Conservation (phyloP, 2,888 invertebrate species). For the Heliconius hortense region DNA sequence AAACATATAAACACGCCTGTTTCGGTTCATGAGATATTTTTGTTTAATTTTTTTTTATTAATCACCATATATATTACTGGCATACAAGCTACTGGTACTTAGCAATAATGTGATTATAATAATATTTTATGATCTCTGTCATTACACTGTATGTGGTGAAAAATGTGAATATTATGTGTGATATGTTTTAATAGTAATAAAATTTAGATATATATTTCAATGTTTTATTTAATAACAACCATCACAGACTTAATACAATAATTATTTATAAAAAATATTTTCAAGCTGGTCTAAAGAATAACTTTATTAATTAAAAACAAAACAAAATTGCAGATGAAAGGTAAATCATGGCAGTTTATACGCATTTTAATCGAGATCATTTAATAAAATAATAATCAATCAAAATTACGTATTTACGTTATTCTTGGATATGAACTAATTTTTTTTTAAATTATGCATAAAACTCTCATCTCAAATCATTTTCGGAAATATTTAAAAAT, state of each 20-base stretch:
- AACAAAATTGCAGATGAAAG: background rate
- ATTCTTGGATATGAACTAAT: too few relatives aligned
- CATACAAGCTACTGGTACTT: background rate
- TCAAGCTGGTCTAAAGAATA: background rate
- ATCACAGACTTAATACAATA: conserved; percentile 6
- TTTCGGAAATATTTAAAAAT: background rate
- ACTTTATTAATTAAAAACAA: background rate
- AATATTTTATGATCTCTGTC: background rate
- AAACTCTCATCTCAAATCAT: too few relatives aligned
- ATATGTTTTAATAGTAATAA: conserved; percentile 18
- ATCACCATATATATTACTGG: background rate
- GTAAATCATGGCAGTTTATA: background rate
- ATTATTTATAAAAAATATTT: background rate
- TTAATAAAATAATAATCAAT: too few relatives aligned
- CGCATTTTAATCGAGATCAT: too few relatives aligned
- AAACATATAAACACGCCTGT: background rate
- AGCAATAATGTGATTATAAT: background rate
- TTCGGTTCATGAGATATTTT: background rate
- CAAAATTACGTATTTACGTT: too few relatives aligned
- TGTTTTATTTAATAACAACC: conserved; percentile 39
- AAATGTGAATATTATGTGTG: conserved; percentile 6
- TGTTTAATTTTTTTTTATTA: background rate
- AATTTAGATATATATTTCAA: conserved; percentile 3
- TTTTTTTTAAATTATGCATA: too few relatives aligned
- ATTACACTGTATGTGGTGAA: background rate